Base-by-base conservation (phyloP, 1,140 invertebrate species). In the Teleopsis dalmanni region DNA sequence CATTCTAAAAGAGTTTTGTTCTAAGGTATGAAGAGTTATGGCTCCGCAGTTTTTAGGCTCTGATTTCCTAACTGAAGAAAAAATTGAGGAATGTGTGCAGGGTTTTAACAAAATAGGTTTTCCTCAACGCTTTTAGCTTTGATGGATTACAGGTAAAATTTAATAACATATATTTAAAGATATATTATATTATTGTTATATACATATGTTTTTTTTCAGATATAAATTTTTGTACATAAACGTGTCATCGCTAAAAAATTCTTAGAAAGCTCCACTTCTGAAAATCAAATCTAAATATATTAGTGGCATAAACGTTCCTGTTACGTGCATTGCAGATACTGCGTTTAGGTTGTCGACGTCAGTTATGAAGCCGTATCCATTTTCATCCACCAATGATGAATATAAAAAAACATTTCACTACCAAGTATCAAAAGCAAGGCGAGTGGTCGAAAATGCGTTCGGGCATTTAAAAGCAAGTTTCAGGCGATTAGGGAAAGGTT, bases 81-180 rank as follows among this genome's bases (percentile, higher is more conserved):
- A 50, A 16, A 22, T 50, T n/a, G 27, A 44, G 22, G 40, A 50
- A 23, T 25, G 16, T 27, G 38, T 50, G n/a, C 5, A 36, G 8
- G 48, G 48, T 19, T 50, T 50, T 18, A 21, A 50, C 3, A 16
- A 26, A 16, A 21, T 50, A 14, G 40, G 48, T 3, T 44, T 50
- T 50, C 48, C 48, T n/a, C 48, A 50, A 43, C 35, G 48, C 33
- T 25, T 43, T n/a, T n/a, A n/a, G n/a, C n/a, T n/a, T n/a, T n/a
- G n/a, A n/a, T n/a, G n/a, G n/a, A n/a, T n/a, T n/a, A n/a, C n/a
- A n/a, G n/a, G n/a, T n/a, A n/a, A n/a, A n/a, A n/a, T n/a, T n/a
- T n/a, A n/a, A n/a, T n/a, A n/a, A n/a, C n/a, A n/a, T n/a, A n/a
- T n/a, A n/a, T n/a, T n/a, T n/a, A n/a, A n/a, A n/a, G n/a, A n/a